Evolutionary conservation across 2,888 invertebrate species (phyloP).

Genomic region (Drosophila prolongata): DNA sequence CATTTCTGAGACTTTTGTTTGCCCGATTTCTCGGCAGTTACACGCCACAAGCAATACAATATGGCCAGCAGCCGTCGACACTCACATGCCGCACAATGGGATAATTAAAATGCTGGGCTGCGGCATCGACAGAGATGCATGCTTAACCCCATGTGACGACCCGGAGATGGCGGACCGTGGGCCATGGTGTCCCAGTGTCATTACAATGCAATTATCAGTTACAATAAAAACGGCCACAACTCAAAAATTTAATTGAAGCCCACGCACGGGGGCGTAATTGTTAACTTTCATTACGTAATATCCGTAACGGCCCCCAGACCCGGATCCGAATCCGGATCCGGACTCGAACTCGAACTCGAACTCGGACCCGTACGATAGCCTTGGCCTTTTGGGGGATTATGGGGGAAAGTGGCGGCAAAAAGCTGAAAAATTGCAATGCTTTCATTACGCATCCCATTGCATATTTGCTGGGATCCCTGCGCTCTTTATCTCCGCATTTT

Average conservation of each 20-base stretch:
- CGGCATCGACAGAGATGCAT: slow-evolving; percentile 1
- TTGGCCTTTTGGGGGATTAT: slow-evolving; percentile 45
- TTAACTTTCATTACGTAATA: slow-evolving; percentile 68
- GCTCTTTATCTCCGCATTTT: slow-evolving; percentile 25
- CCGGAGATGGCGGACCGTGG: slow-evolving; percentile 20
- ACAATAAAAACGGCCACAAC: slow-evolving; percentile 73
- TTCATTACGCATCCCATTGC: slow-evolving; percentile 49
- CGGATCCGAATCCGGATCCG: slow-evolving; percentile 5
- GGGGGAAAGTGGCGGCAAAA: slow-evolving; percentile 46
- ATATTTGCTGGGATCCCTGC: slow-evolving; percentile 57
- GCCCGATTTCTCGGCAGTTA: slow-evolving; percentile 37
- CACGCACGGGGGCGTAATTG: slow-evolving; percentile 59
- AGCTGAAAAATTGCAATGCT: slow-evolving; percentile 64
- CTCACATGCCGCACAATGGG: slow-evolving; percentile 51
- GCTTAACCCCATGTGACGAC: slow-evolving; percentile 31
- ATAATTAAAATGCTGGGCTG: slow-evolving; percentile 68
- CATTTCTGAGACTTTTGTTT: slow-evolving; percentile 60
- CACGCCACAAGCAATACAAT: slow-evolving; percentile 51
- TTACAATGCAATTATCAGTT: slow-evolving; percentile 74
- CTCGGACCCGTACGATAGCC: slow-evolving; percentile 7
- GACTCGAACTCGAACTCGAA: not conserved
- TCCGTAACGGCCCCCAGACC: slow-evolving; percentile 22
- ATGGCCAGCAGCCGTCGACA: slow-evolving; percentile 24
- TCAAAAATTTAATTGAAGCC: slow-evolving; percentile 72
- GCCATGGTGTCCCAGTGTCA: slow-evolving; percentile 53